phyloP scores from a whole-genome alignment of 1,140 invertebrate species.

The Bombus picipes region DNA sequence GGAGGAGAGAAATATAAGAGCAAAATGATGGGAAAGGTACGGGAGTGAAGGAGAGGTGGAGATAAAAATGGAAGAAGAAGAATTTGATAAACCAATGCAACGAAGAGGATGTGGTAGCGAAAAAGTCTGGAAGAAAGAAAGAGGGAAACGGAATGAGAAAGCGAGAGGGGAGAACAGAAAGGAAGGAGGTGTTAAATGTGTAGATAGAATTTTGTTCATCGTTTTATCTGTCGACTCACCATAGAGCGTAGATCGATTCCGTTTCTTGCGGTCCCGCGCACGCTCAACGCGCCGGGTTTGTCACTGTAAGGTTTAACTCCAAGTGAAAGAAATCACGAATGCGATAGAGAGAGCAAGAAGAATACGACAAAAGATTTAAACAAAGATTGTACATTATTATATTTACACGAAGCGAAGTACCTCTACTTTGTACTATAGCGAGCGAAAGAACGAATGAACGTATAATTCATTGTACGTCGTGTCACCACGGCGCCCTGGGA shows the following conservation, averaged over 20 bases:
- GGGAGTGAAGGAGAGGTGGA: neutral
- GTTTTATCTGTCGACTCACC: constrained; percentile 55
- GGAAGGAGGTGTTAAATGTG: constrained; percentile 6
- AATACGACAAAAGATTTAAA: neutral
- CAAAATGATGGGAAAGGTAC: neutral
- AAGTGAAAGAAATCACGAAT: constrained; percentile 35
- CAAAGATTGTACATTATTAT: constrained; percentile 80
- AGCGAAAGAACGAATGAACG: constrained; percentile 26
- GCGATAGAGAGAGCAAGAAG: neutral
- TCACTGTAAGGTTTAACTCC: constrained; percentile 81
- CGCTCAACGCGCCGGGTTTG: constrained; percentile 51
- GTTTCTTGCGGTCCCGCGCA: constrained; percentile 20
- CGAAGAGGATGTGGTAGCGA: constrained; percentile 41
- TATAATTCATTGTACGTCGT: neutral
- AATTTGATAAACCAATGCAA: constrained; percentile 37
- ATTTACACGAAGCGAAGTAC: constrained; percentile 75
- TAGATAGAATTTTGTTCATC: constrained; percentile 59
- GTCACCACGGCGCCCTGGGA: neutral
- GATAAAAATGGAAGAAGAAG: neutral
- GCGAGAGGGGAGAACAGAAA: neutral
- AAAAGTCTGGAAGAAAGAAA: neutral
- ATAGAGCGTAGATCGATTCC: constrained; percentile 57
- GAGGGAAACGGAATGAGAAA: neutral
- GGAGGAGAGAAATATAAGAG: too few relatives aligned
- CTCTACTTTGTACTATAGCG: constrained; percentile 57